A percentile compares a stretch with the other conserved stretches of the same genome.
These are phyloP conservation scores for Loriculus beryllinus DNA, from an alignment of 2,797 vertebrate species.

Conservation along the genomic window DNA sequence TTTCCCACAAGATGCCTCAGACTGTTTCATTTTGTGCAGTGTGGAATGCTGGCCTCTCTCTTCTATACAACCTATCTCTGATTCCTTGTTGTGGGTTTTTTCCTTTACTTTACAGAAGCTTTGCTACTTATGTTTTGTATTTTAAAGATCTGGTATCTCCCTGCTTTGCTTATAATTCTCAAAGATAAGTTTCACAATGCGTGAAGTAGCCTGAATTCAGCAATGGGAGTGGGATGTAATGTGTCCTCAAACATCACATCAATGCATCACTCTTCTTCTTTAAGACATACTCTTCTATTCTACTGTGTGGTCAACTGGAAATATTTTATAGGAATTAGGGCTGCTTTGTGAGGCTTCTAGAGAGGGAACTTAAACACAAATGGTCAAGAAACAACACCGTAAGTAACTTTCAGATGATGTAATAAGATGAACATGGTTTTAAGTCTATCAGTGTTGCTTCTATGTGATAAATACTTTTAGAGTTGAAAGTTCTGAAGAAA, in stretches of 20 bases:
- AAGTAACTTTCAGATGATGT: background rate
- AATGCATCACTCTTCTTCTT: background rate
- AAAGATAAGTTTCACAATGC: background rate
- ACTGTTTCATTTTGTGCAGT: background rate
- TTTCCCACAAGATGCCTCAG: background rate
- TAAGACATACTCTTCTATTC: background rate
- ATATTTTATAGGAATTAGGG: background rate
- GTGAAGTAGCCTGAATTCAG: background rate
- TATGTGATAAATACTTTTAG: background rate
- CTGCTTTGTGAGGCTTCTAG: background rate
- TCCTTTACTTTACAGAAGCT: background rate
- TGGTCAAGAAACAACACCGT: background rate
- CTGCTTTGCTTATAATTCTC: background rate
- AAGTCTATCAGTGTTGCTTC: background rate
- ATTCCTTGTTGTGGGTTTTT: background rate
- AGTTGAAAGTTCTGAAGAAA: background rate
- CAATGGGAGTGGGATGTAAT: background rate
- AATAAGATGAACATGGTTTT: background rate
- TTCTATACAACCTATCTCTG: background rate
- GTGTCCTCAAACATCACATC: background rate
- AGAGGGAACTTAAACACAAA: background rate
- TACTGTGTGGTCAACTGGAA: background rate
- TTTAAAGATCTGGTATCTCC: background rate
- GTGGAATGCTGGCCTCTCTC: background rate
- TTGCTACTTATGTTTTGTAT: background rate